Evolutionary conservation across 2,113 vertebrate species (phyloP).

Genomic region (Henicopernis longicauda): DNA sequence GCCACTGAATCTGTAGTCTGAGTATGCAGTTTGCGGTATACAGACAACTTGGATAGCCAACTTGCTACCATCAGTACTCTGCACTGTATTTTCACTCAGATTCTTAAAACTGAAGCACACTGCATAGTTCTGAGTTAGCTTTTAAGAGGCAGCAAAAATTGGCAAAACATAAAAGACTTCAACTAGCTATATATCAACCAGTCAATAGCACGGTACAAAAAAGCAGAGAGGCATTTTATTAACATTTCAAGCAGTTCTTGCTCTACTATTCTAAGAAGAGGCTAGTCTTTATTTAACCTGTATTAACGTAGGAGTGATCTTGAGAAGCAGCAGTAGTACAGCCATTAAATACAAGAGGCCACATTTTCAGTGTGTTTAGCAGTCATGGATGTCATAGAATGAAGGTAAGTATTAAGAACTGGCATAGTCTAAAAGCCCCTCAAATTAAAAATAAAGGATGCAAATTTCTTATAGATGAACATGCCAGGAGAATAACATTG

Average conservation of each 20-base stretch:
- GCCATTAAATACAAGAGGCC: not conserved
- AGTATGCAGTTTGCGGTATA: not conserved
- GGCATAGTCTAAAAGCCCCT: not conserved
- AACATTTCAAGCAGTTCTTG: not conserved
- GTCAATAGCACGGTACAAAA: not conserved
- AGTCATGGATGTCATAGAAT: not conserved
- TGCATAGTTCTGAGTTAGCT: not conserved
- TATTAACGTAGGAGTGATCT: not conserved
- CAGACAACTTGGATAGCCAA: not conserved
- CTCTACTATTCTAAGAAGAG: not conserved
- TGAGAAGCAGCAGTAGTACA: not conserved
- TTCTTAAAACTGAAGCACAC: not conserved
- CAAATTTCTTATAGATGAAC: not conserved
- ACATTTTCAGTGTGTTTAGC: not conserved
- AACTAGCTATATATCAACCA: not conserved
- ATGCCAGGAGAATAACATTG: not conserved
- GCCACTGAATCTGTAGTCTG: not conserved
- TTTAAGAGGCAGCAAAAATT: not conserved
- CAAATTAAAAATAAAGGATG: not conserved
- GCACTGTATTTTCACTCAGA: not conserved
- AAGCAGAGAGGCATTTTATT: not conserved
- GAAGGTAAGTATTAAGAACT: not conserved
- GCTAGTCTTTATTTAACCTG: not conserved
- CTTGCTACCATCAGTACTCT: not conserved
- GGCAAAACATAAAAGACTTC: not conserved